phyloP scores from a whole-genome alignment of 2,797 vertebrate species.

The Pelodytes ibericus region DNA sequence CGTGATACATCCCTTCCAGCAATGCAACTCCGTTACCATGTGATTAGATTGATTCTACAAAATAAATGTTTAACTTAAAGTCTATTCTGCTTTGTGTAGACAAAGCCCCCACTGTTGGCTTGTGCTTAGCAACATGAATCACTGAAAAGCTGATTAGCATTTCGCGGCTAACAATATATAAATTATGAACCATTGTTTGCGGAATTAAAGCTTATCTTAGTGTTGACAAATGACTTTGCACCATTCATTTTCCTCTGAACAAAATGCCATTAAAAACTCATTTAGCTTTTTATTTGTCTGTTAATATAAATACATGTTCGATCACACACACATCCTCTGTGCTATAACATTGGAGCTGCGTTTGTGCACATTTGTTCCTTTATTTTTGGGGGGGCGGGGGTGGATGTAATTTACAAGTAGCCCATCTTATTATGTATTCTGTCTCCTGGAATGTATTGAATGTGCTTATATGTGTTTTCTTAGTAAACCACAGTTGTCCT shows the following conservation, averaged over 20 bases:
- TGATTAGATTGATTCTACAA: background rate
- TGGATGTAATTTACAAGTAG: slow-evolving; percentile 34
- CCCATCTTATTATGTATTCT: background rate
- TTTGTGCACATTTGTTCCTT: slow-evolving; percentile 37
- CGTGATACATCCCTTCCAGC: too few relatives aligned
- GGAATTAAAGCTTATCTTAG: slow-evolving; percentile 51
- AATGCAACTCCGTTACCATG: too few relatives aligned
- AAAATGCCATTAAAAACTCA: slow-evolving; percentile 56
- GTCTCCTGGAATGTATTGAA: slow-evolving; percentile 15
- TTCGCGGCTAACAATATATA: slow-evolving; percentile 52
- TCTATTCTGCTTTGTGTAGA: slow-evolving; percentile 2
- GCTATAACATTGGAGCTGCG: slow-evolving; percentile 3
- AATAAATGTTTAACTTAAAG: slow-evolving; percentile 20
- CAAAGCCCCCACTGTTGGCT: slow-evolving; percentile 19
- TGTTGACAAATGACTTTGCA: slow-evolving; percentile 47
- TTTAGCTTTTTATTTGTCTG: slow-evolving; percentile 53
- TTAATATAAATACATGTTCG: slow-evolving; percentile 50
- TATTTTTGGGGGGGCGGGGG: too few relatives aligned
- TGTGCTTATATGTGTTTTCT: slow-evolving; percentile 12
- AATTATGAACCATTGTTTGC: slow-evolving; percentile 54
- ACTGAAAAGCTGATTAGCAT: slow-evolving; percentile 47
- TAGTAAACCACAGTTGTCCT: slow-evolving; percentile 90
- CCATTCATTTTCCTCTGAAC: slow-evolving; percentile 49
- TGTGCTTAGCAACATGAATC: slow-evolving; percentile 34
- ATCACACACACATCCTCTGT: slow-evolving; percentile 23